These are phyloP conservation scores for Mesopsocus fuscifrons DNA, from an alignment of 2,888 invertebrate species.

Conservation along the genomic window DNA sequence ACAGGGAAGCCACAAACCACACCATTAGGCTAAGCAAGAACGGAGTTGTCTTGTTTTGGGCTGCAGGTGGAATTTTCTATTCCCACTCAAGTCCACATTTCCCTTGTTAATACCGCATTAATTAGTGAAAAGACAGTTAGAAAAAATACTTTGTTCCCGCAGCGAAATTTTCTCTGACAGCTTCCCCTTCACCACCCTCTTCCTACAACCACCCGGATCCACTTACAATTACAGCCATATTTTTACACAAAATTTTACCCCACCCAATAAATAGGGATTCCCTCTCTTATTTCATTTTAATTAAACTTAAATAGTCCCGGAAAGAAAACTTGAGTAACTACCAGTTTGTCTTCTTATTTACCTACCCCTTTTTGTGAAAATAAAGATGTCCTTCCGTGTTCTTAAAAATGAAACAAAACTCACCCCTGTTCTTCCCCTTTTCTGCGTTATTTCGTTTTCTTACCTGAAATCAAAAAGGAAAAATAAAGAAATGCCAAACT, in stretches of 20 bases:
- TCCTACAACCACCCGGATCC: conserved; percentile 1
- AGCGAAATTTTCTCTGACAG: background rate
- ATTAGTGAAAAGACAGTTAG: conserved; percentile 8
- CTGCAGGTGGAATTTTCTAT: too few relatives aligned
- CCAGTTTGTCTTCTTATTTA: too few relatives aligned
- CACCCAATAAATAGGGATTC: conserved; percentile 3
- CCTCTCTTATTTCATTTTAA: background rate
- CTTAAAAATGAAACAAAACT: too few relatives aligned
- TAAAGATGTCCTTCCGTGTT: too few relatives aligned
- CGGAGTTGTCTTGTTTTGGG: too few relatives aligned
- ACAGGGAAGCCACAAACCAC: too few relatives aligned
- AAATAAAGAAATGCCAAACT: too few relatives aligned
- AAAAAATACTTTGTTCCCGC: background rate
- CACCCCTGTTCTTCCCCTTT: too few relatives aligned
- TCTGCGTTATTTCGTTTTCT: too few relatives aligned
- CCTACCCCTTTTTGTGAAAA: too few relatives aligned
- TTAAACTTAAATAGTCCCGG: conserved; percentile 1
- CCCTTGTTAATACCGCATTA: conserved; percentile 9
- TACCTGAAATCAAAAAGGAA: too few relatives aligned
- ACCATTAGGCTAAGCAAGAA: too few relatives aligned
- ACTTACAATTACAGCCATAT: conserved; percentile 10
- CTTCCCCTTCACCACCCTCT: background rate
- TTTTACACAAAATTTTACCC: conserved; percentile 2
- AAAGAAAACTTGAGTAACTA: background rate
- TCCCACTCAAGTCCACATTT: conserved; percentile 9